Base-by-base conservation (phyloP, 2,113 vertebrate species). In the Cervus canadensis region DNA sequence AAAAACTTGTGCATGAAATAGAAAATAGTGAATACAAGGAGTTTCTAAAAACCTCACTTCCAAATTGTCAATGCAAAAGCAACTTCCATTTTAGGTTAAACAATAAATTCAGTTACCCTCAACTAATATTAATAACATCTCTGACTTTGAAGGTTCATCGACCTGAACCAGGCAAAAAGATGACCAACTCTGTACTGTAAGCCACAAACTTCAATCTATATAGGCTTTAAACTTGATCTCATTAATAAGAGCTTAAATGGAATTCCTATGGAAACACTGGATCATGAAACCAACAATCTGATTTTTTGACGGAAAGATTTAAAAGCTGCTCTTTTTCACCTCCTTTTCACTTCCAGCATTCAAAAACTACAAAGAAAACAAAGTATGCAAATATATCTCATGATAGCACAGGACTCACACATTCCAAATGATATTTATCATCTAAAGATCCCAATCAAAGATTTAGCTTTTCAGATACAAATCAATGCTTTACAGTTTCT, bases 11-110 rank as follows among this genome's bases (percentile, higher is more conserved):
- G 5, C 43, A 96, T 93, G 71, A 97, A 81, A 93, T 95, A 95
- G 71, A 97, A 97, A 96, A 96, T 86, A 87, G 59, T 95, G 95
- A 95, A 92, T 88, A 90, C 11, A 97, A 60, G 83, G 82, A 91
- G 5, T 76, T 86, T 96, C 60, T 92, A 86, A 60, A 96, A 93
- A 93, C 40, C 79, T 64, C 83, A 94, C 28, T 81, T 81, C 48
- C 15, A 97, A 96, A 96, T 16, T 97, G 25, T 92, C 62, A 90
- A 83, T 87, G 56, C 60, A 92, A 98, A 97, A 97, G 57, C 78
- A 95, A 95, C 79, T 97, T 96, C 64, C 25, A 54, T 45, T 93
- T 98, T 82, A 60, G 17, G n/a, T 76, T 94, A 94, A 23, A 64
- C 56, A 95, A 89, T 17, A 89, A 74, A 96, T 36, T 71, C 48